These are phyloP conservation scores for Tribolium madens DNA, from an alignment of 1,140 invertebrate genomes.

Conservation along the genomic window DNA sequence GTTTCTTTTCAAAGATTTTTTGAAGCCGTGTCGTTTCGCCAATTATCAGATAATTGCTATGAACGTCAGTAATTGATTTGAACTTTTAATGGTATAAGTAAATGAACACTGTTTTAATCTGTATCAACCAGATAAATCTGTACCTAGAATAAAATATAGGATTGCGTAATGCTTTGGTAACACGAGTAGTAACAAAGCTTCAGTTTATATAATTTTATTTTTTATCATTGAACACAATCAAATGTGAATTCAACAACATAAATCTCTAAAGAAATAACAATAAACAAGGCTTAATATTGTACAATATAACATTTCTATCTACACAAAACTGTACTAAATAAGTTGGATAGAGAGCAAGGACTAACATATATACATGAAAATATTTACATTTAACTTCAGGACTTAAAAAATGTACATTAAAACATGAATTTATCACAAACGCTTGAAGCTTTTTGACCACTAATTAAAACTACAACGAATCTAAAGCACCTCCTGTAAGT, in stretches of 20 bases:
- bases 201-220: conserved; percentile 2
- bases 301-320: conserved; percentile 26
- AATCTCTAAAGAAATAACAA: conserved; percentile 23
- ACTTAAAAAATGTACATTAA: neutral
- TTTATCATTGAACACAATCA: conserved; percentile 17
- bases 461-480: conserved; percentile 55
- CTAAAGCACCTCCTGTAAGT: conserved; percentile 73
- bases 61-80: conserved; percentile 17
- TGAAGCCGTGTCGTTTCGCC: neutral
- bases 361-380: conserved; percentile 21
- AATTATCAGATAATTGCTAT: conserved; percentile 13
- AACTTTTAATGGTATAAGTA: neutral
- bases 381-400: conserved; percentile 15
- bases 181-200: neutral
- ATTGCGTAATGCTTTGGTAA: neutral
- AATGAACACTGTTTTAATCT: conserved; percentile 19
- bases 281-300: conserved; percentile 24
- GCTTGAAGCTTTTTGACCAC: conserved; percentile 20
- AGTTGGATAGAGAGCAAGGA: conserved; percentile 10
- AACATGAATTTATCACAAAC: conserved; percentile 28
- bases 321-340: conserved; percentile 1
- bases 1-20: neutral
- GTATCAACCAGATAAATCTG: conserved; percentile 22
- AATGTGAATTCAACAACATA: conserved; percentile 30
- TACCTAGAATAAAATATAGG: neutral